Evolutionary conservation across 2,888 invertebrate genomes (phyloP).

Genomic region (Epinotia brunnichana): DNA sequence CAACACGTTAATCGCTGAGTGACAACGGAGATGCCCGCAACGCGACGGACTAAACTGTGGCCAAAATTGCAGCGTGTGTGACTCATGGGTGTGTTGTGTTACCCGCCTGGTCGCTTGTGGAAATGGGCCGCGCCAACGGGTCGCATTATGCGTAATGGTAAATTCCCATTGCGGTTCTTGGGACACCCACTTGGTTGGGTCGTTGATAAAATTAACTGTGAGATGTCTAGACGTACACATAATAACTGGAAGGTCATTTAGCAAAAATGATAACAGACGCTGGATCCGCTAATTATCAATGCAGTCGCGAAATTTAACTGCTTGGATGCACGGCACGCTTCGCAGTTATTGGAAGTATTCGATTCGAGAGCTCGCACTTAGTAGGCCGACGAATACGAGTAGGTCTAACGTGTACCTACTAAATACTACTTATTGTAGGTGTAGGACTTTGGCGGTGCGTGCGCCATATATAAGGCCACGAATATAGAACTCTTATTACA

Average conservation of each 20-base stretch:
- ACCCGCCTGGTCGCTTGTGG: constrained; percentile 25
- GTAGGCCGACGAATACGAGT: too few species aligned
- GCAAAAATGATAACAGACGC: constrained; percentile 14
- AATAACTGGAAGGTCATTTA: constrained; percentile 3
- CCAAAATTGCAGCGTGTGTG: constrained; percentile 55
- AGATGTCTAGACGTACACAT: constrained; percentile 1
- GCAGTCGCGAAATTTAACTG: constrained; percentile 8
- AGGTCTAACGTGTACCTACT: too few species aligned
- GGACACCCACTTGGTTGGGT: not conserved
- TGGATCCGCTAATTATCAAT: constrained; percentile 14
- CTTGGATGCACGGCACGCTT: constrained; percentile 13
- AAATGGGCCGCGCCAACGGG: constrained; percentile 36
- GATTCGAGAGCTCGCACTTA: not conserved
- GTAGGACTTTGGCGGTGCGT: too few species aligned
- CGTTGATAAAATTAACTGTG: constrained; percentile 5
- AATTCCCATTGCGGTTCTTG: constrained; percentile 23
- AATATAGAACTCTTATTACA: too few species aligned
- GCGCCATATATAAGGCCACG: too few species aligned
- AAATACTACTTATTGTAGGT: too few species aligned
- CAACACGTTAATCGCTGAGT: constrained; percentile 58
- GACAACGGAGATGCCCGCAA: constrained; percentile 69
- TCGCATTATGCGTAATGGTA: constrained; percentile 30
- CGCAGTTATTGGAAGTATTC: constrained; percentile 1
- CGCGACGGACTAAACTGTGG: constrained; percentile 47
- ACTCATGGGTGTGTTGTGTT: constrained; percentile 55